phyloP scores from a whole-genome alignment of 2,113 vertebrate species.

The Ammodramus savannarum region DNA sequence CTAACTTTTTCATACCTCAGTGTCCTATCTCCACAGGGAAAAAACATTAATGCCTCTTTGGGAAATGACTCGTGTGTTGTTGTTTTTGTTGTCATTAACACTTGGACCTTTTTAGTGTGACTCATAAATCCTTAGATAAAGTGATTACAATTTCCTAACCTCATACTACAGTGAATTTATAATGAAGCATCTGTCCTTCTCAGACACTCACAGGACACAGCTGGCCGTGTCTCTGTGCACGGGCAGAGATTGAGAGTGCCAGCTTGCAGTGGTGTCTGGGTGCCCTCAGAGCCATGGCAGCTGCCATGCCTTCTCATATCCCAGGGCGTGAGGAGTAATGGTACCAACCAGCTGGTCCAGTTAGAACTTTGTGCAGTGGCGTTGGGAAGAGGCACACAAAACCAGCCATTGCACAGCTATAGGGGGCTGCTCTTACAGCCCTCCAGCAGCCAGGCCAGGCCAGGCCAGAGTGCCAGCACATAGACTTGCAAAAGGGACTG shows the following conservation, averaged over 20 bases:
- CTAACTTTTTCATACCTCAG: conserved; percentile 3
- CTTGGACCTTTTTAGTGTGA: not conserved
- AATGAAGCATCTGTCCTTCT: not conserved
- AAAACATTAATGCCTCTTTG: not conserved
- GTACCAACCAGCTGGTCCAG: not conserved
- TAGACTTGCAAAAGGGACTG: accelerated
- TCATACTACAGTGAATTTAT: not conserved
- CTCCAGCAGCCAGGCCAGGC: not conserved
- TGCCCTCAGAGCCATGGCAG: not conserved
- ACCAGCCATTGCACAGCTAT: not conserved
- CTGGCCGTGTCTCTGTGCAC: not conserved
- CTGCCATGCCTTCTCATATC: not conserved
- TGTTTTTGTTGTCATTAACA: conserved; percentile 24
- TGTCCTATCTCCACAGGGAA: not conserved
- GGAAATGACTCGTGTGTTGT: not conserved
- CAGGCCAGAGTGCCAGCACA: not conserved
- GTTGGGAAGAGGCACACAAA: not conserved
- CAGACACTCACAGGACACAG: not conserved
- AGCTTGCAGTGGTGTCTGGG: not conserved
- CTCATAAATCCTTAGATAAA: conserved; percentile 16
- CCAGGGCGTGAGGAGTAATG: not conserved
- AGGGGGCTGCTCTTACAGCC: not conserved
- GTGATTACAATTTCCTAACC: not conserved
- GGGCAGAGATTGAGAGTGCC: not conserved
- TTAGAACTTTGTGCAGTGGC: not conserved